Evolutionary conservation across 2,888 invertebrate species (phyloP), one percentile per base, ranked within the genome.

Genomic region (Catocala fraxini): DNA sequence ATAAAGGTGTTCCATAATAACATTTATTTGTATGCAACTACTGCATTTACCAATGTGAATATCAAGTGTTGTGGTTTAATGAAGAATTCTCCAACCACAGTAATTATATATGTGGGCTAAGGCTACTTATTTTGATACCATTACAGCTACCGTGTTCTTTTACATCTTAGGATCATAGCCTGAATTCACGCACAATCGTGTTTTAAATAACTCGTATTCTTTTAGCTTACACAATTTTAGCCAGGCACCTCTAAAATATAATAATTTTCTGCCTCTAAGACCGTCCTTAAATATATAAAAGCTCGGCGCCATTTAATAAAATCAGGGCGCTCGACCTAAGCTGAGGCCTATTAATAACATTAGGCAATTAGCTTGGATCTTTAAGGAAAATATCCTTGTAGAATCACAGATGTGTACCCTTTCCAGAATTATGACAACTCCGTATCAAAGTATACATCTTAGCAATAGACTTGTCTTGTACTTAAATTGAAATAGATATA

Each of bases 341-440:
- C 12, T 25, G 13, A n/a, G 10, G 34, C 11, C 48, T 49, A 49
- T 11, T 15, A 34, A 49, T 34, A 34, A 34, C 6, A 49, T 5
- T 49, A 34, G 6, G 6, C 25, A 49, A 49, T 49, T 49, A 49
- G 34, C 48, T 34, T 49, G n/a, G 34, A 33, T 34, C n/a, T n/a
- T n/a, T 5, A 34, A 49, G 34, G 48, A 33, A 7, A 25, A 25
- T 15, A 46, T 15, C 11, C 3, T 11, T 4, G n/a, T 34, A 11
- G 34, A 11, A 6, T 11, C n/a, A 25, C 34, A 34, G 34, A 25
- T 12, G n/a, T 13, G 13, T 15, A 35, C 35, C 35, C 4, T 35
- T 35, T 5, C 35, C 35, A 39, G 35, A 39, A 39, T 39, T 39
- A 6, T 39, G 35, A 39, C 1, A 39, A 39, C n/a, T 33, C 4